These are phyloP conservation scores for Lutjanus argentimaculatus DNA, from an alignment of 2,797 vertebrate genomes.

Conservation along the genomic window DNA sequence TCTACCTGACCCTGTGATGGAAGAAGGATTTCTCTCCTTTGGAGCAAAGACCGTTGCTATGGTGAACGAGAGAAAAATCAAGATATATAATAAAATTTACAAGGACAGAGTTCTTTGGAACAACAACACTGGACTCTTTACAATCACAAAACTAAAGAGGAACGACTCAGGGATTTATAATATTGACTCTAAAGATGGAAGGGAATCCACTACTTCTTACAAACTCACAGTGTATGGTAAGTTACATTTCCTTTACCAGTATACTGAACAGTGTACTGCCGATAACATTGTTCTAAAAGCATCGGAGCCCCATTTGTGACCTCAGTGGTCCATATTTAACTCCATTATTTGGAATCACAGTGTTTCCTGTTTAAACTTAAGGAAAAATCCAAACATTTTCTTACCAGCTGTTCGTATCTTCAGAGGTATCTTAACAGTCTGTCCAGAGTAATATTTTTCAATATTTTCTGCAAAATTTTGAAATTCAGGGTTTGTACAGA, in stretches of 20 bases:
- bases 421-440: too few relatives aligned
- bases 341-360: too few relatives aligned
- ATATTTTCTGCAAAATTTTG: too few relatives aligned
- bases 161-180: conserved; percentile 24
- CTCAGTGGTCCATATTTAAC: background rate
- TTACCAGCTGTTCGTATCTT: too few relatives aligned
- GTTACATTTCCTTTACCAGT: background rate
- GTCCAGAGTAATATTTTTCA: too few relatives aligned
- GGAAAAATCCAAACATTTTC: too few relatives aligned
- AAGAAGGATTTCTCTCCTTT: background rate
- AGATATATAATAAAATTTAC: accelerated
- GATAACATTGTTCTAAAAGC: background rate
- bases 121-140: conserved; percentile 32
- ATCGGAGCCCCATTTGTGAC: background rate
- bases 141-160: conserved; percentile 35
- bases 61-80: accelerated
- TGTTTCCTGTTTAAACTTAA: too few relatives aligned
- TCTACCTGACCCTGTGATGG: conserved; percentile 6
- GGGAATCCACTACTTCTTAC: accelerated
- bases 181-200: background rate
- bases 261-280: background rate
- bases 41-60: accelerated
- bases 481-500: too few relatives aligned
- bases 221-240: conserved; percentile 47
- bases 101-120: conserved; percentile 21